Evolutionary conservation across 2,888 invertebrate species (phyloP).

Genomic region (Nomada ruficornis): DNA sequence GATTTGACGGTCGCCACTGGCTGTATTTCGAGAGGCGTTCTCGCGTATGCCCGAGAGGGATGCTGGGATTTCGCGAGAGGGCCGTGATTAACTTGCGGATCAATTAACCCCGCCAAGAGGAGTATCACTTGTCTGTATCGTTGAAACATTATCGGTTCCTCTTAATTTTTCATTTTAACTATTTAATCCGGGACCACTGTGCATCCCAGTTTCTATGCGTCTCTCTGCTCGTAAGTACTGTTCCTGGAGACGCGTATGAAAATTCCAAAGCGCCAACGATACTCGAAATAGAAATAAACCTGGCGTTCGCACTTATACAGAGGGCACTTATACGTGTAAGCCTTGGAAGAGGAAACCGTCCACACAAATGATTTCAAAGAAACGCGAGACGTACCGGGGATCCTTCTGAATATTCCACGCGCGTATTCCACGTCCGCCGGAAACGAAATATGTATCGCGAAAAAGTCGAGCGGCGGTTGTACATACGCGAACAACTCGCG

Average conservation of each 20-base stretch:
- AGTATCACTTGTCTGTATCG: no score
- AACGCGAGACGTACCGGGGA: background rate
- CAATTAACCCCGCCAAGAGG: no score
- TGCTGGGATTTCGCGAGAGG: no score
- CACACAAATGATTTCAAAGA: background rate
- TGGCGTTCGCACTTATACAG: background rate
- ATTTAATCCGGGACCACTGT: no score
- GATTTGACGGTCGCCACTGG: constrained; percentile 23
- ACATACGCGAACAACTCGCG: constrained; percentile 7
- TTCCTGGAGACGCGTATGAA: constrained; percentile 1
- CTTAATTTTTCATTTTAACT: no score
- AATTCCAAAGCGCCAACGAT: background rate
- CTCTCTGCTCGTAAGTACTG: background rate
- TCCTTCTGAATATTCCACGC: constrained; percentile 9
- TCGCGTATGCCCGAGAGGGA: background rate
- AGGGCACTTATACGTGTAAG: no score
- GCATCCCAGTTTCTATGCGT: no score
- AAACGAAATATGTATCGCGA: no score
- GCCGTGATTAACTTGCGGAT: no score
- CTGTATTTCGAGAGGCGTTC: background rate
- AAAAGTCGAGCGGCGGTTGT: background rate
- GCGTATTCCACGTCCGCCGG: no score
- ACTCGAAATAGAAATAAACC: background rate
- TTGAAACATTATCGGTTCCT: no score
- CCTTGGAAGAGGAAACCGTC: background rate